Conservation (phyloP, 37 sponge, comb jelly and placozoan genomes). For the Chondrosia reniformis region DNA sequence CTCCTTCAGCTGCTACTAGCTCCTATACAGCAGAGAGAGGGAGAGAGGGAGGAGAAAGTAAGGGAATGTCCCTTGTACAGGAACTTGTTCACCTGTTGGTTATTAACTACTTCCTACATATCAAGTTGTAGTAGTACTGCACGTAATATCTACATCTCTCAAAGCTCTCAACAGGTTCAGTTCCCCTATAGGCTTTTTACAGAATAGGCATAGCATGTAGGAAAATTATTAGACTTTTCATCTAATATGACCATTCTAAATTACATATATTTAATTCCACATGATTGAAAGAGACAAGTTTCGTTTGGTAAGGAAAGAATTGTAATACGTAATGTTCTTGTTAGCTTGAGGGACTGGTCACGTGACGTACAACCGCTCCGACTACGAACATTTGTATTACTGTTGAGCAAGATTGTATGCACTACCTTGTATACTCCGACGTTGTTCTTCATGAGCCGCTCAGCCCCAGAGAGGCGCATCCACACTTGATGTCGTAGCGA, state of each 20-base stretch:
- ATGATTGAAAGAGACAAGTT: not conserved
- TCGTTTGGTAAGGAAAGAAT: no score
- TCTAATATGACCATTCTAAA: not conserved
- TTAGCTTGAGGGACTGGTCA: not conserved
- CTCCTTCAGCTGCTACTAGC: not conserved
- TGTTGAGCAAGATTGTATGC: not conserved
- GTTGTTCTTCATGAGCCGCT: not conserved
- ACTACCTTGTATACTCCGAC: not conserved
- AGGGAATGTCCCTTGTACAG: no score
- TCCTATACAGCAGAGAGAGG: no score
- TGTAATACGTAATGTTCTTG: not conserved
- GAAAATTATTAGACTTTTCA: no score
- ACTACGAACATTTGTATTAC: not conserved
- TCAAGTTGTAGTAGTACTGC: no score
- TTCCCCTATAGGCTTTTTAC: no score
- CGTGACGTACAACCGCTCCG: not conserved
- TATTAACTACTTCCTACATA: no score
- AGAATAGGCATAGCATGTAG: no score
- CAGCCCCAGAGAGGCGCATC: conserved; percentile 74
- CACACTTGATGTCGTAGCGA: conserved; percentile 86
- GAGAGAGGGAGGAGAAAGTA: no score
- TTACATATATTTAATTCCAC: not conserved
- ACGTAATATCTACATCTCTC: no score
- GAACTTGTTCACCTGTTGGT: no score
- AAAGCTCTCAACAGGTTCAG: no score